Evolutionary conservation across 1,140 invertebrate species (phyloP), one percentile per base, ranked within the genome.

Genomic region (Drosophila pandora): DNA sequence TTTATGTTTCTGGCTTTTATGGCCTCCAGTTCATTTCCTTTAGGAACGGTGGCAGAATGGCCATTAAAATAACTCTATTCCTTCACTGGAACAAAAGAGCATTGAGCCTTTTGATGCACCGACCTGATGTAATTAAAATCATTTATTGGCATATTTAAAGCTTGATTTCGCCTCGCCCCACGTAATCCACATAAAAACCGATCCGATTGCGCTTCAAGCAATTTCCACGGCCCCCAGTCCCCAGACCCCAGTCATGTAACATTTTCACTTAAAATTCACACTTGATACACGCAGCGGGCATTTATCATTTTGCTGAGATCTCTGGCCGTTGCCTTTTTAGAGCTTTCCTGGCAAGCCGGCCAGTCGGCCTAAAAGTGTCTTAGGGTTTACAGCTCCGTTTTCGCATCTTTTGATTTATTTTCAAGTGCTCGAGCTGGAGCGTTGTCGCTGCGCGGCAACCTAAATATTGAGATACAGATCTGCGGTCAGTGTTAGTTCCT

Each of bases 201-300:
- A 37, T 43, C 41, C 57, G 34, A 70, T 43, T 69, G 48, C 55
- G 58, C 56, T 64, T 49, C 54, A 60, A 73, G 70, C 63, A 77
- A 78, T 85, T 82, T 78, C 68, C 75, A 37, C 12, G 12, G 60
- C 9, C n/a, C 37, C 54, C 48, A 8, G 8, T 17, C 57, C 47
- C 43, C 43, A 22, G 8, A 2, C 43, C 13, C 10, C 9, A 21
- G 9, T 62, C 69, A 65, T 61, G 59, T 64, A 76, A 41, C 67
- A 68, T 88, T 89, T 87, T 88, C 71, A 88, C 84, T 87, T 87
- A 87, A 89, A 87, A 87, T 87, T 87, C 83, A 87, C 83, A 88
- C 83, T 87, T 89, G 84, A 79, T 87, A 83, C 83, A 83, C 83
- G 45, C 10, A 62, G 55, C 39, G 50, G 55, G 74, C 83, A 82